Evolutionary conservation across 2,888 invertebrate genomes (phyloP).

Genomic region (Diarsia rubi): DNA sequence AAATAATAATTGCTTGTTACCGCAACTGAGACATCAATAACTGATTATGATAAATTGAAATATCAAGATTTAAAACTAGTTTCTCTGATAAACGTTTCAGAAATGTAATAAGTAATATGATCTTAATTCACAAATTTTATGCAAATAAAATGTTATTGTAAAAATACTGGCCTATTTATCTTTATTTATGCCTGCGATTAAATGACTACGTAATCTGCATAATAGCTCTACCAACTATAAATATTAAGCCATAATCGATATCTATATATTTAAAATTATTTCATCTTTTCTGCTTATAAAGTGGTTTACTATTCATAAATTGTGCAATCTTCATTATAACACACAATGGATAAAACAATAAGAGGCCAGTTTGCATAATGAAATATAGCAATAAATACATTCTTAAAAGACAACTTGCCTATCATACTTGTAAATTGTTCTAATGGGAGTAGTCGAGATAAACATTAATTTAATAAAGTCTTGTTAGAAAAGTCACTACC

Average conservation of each 20-base stretch:
- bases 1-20: conserved; percentile 2
- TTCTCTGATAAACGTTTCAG: neutral
- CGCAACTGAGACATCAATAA: conserved; percentile 2
- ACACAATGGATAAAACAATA: neutral
- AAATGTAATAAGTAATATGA: conserved; percentile 3
- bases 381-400: neutral
- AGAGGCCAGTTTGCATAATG: neutral
- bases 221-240: neutral
- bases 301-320: conserved; percentile 25
- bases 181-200: conserved; percentile 7
- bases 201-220: conserved; percentile 16
- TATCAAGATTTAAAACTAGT: conserved; percentile 10
- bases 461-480: conserved; percentile 25
- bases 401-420: conserved; percentile 11
- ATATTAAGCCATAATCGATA: conserved; percentile 9
- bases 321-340: conserved; percentile 2
- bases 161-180: neutral
- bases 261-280: conserved; percentile 1
- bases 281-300: conserved; percentile 6
- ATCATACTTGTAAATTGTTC: conserved; percentile 6
- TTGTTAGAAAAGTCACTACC: conserved; percentile 69
- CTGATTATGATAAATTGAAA: neutral
- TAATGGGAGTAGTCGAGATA: conserved; percentile 4
- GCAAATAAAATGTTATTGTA: neutral
- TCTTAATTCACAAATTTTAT: neutral